Percentiles rank a stretch among this genome's conserved stretches.
phyloP scores from a whole-genome alignment of 2,113 vertebrate species.

The Osmerus mordax region DNA sequence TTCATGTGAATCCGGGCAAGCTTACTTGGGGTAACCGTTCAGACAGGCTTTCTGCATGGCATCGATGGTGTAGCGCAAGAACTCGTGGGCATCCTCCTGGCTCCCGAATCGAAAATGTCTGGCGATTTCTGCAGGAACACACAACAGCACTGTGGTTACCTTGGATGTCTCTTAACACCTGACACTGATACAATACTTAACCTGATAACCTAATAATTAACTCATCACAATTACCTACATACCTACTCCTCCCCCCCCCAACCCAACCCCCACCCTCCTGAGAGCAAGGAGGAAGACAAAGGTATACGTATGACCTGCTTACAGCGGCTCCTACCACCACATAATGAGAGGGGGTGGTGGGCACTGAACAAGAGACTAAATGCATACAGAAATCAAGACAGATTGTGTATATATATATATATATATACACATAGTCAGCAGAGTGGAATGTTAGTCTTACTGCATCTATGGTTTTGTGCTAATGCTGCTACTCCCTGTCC shows the following conservation, averaged over 20 bases:
- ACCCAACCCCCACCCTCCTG: no score
- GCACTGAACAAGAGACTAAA: not conserved
- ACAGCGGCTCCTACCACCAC: not conserved
- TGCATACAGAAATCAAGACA: not conserved
- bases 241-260: no score
- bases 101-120: slow-evolving; percentile 88
- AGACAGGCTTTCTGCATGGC: slow-evolving; percentile 98
- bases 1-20: not conserved
- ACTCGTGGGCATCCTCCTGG: slow-evolving; percentile 96
- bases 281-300: no score
- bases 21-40: slow-evolving; percentile 86
- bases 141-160: not conserved
- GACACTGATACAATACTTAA: no score
- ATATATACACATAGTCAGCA: not conserved
- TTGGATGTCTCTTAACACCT: no score
- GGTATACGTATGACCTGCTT: no score
- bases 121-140: slow-evolving; percentile 80
- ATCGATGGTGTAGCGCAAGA: slow-evolving; percentile 90
- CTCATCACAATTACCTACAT: no score
- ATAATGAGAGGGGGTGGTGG: not conserved
- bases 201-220: no score
- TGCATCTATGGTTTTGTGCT: slow-evolving; percentile 46
- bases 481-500: slow-evolving; percentile 52
- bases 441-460: slow-evolving; percentile 11
- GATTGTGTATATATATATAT: no score